Conservation (phyloP, 2,113 vertebrate species). For the Lophotis ruficrista region DNA sequence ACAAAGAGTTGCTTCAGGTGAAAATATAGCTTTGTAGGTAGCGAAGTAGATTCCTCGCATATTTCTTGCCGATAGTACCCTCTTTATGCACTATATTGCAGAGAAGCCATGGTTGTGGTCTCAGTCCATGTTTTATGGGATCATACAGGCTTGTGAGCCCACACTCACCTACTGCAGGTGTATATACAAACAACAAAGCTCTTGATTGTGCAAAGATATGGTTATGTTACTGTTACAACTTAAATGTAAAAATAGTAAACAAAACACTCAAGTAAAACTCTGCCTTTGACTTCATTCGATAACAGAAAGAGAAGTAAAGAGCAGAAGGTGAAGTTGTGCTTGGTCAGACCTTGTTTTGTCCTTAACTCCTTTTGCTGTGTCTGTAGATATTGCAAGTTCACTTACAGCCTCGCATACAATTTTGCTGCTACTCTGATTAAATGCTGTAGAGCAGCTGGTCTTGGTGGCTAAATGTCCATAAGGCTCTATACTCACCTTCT, state of each 20-base stretch:
- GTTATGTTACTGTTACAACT: not conserved
- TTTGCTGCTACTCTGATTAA: not conserved
- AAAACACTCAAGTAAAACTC: not conserved
- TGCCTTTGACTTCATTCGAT: not conserved
- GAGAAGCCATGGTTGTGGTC: no score
- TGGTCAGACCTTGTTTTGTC: not conserved
- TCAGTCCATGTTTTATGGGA: fast-evolving
- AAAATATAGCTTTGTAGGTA: not conserved
- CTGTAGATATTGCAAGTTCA: not conserved
- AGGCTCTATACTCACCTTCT: not conserved
- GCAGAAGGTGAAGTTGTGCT: not conserved
- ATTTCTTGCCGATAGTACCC: not conserved
- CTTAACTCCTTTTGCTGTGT: not conserved
- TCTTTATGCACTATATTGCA: fast-evolving
- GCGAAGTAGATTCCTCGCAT: not conserved
- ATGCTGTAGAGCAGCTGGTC: not conserved
- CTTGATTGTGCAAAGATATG: not conserved
- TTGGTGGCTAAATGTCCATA: not conserved
- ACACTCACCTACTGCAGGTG: fast-evolving
- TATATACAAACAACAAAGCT: not conserved
- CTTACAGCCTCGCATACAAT: not conserved
- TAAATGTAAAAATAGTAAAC: not conserved
- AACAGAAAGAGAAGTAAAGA: not conserved
- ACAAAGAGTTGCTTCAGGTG: not conserved
- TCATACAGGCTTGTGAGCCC: not conserved